These are phyloP conservation scores for Rhegmatorhina hoffmannsi DNA, from an alignment of 2,113 vertebrate species.

Conservation along the genomic window DNA sequence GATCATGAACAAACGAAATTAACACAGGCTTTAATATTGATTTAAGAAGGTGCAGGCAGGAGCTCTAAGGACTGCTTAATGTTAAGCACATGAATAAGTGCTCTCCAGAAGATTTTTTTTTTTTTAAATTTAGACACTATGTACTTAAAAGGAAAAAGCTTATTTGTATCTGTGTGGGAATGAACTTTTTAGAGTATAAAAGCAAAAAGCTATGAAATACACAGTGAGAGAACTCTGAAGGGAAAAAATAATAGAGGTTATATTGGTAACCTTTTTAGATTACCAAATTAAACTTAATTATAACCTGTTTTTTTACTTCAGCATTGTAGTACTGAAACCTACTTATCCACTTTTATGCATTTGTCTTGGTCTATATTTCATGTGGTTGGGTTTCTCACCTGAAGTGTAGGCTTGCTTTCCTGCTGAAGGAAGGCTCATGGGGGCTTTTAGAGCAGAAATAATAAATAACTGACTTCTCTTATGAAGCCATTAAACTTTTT, in stretches of 20 bases:
- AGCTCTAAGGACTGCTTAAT: background rate
- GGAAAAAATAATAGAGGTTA: background rate
- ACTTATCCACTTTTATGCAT: background rate
- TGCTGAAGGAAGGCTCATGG: background rate
- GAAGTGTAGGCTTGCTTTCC: background rate
- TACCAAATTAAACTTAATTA: background rate
- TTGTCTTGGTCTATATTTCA: background rate
- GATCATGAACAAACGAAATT: conserved; percentile 20
- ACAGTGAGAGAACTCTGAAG: background rate
- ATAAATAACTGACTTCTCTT: conserved; percentile 8
- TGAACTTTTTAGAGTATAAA: background rate
- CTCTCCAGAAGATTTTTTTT: background rate
- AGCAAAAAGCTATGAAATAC: background rate
- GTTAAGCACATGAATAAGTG: background rate
- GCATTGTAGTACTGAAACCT: background rate
- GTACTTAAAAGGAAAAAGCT: background rate
- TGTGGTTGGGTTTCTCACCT: background rate
- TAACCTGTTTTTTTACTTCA: background rate
- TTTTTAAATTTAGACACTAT: background rate
- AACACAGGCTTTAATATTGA: conserved; percentile 33
- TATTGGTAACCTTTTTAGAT: background rate
- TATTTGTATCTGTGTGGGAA: background rate
- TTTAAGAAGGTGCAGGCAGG: background rate
- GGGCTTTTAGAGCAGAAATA: conserved; percentile 14
- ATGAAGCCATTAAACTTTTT: background rate